Evolutionary conservation across 2,113 vertebrate genomes (phyloP), one percentile per base, ranked within the genome.

Genomic region (Syngnathus floridae): DNA sequence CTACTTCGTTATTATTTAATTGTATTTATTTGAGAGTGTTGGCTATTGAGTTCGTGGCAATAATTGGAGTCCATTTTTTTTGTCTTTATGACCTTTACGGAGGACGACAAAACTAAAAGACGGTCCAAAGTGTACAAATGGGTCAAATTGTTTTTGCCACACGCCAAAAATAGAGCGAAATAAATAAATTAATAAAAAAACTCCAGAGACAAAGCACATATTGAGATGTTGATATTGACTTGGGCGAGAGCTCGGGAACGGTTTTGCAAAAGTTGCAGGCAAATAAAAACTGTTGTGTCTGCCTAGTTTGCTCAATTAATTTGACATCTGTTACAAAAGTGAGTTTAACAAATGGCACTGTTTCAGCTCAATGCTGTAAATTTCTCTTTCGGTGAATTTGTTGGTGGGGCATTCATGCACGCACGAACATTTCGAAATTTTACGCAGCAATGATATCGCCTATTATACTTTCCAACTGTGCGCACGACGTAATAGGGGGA

Each of bases 311-410:
- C 7, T 5, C 2, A 31, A 0, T 49, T 8, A 14, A 26, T 26
- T 48, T 62, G 41, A 55, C 52, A 69, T 59, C 31, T 62, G 51
- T n/a, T 52, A 62, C 55, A 19, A 8, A 26, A 22, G 38, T 41
- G 45, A 17, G 48, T 58, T n/a, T 13, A 46, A 60, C 43, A 70
- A 60, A 17, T 38, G 41, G 19, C 79, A 78, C 81, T 84, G 90
- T 85, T 86, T 80, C 65, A 65, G 59, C 61, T 80, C 67, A 71
- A 71, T 80, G 74, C 83, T 80, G 87, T 90, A 93, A 94, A 93
- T 93, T 95, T 95, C 94, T 94, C 94, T 93, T 95, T 96, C 94
- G 94, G 88, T 91, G 91, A 90, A 89, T 84, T 36, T 35, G 14
- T 36, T 57, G 31, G 8, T 6, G 16, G 55, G 3, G 3, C 31